Evolutionary conservation across 2,797 vertebrate genomes (phyloP).

Genomic region (Peromyscus aztecus): DNA sequence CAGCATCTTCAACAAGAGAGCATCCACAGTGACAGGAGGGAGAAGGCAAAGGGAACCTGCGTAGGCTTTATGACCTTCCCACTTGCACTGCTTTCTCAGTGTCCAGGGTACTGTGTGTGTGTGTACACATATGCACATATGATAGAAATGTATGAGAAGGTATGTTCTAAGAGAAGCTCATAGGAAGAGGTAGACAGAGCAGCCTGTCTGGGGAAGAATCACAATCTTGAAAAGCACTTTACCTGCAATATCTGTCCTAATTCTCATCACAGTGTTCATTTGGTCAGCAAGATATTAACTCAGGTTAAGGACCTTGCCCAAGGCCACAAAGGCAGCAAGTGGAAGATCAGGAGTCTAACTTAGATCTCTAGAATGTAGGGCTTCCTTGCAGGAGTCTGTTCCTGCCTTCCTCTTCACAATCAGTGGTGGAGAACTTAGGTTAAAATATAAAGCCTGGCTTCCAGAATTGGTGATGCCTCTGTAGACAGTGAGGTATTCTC

Average conservation of each 20-base stretch:
- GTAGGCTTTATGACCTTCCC: too few species aligned
- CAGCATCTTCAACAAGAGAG: neutral
- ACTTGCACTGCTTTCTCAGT: neutral
- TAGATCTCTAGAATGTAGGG: neutral
- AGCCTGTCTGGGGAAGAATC: neutral
- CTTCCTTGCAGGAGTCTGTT: neutral
- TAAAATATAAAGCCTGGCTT: neutral
- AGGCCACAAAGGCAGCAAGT: neutral
- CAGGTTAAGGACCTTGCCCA: neutral
- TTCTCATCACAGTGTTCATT: neutral
- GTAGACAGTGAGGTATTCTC: neutral
- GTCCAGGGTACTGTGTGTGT: neutral
- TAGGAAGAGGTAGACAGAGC: neutral
- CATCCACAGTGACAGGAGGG: neutral
- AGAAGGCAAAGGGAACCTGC: neutral
- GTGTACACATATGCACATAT: neutral
- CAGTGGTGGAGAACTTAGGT: neutral
- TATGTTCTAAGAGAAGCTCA: neutral
- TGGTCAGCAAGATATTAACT: neutral
- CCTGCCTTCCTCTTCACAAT: neutral
- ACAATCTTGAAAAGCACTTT: neutral
- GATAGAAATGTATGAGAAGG: neutral
- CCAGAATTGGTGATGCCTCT: neutral
- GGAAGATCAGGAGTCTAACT: neutral
- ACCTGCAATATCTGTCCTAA: neutral